A percentile compares a stretch with the other conserved stretches of the same genome.
Conservation (phyloP, 2,888 invertebrate species). For the Trichacis sp. region DNA sequence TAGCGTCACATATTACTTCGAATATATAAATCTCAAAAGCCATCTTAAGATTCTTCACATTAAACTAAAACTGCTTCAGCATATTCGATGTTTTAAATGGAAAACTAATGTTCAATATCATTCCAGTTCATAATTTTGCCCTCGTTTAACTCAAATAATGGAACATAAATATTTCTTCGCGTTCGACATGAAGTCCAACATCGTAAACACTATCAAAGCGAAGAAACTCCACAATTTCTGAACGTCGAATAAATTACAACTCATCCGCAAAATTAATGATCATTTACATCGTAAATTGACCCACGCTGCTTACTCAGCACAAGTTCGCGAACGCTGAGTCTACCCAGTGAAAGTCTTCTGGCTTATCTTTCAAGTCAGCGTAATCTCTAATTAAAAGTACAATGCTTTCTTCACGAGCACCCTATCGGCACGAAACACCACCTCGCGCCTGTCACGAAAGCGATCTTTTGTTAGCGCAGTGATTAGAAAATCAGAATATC, state of each 20-base stretch:
- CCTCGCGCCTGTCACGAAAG: slow-evolving; percentile 13
- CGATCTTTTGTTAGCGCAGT: slow-evolving; percentile 11
- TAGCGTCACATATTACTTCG: no score
- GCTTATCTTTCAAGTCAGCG: slow-evolving; percentile 33
- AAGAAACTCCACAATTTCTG: no score
- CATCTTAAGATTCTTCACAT: no score
- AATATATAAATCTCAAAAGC: no score
- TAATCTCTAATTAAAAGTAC: slow-evolving; percentile 36
- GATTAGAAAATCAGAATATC: slow-evolving; percentile 5
- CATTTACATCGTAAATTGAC: neutral
- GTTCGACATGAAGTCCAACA: no score
- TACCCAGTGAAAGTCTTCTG: slow-evolving; percentile 11
- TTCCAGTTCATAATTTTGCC: no score
- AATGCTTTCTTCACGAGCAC: slow-evolving; percentile 11
- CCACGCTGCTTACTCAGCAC: neutral
- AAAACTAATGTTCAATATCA: no score
- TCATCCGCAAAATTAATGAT: neutral
- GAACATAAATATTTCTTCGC: no score
- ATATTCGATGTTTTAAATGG: no score
- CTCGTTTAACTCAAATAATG: no score
- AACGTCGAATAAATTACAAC: neutral
- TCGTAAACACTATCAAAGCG: no score
- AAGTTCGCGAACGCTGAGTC: neutral
- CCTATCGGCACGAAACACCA: slow-evolving; percentile 14
- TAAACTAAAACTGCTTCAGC: no score